These are phyloP conservation scores for Plebejus argus DNA, from an alignment of 2,888 invertebrate species.

Conservation along the genomic window DNA sequence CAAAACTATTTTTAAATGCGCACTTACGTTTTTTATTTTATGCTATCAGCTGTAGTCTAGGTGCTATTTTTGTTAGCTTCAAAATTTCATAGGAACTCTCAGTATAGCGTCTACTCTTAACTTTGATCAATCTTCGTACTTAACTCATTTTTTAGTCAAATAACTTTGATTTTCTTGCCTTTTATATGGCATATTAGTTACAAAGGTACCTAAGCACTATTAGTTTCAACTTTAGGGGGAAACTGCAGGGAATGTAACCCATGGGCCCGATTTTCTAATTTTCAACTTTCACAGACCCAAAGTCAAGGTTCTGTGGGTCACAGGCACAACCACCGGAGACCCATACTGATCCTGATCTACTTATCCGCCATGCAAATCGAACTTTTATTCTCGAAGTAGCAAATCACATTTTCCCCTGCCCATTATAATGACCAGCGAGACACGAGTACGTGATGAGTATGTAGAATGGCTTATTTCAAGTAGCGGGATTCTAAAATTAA, in stretches of 20 bases:
- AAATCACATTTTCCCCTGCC: conserved; percentile 36
- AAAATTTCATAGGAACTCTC: no score
- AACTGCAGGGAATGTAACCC: not conserved
- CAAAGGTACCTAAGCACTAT: no score
- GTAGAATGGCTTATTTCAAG: not conserved
- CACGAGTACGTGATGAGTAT: conserved; percentile 23
- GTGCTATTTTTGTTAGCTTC: no score
- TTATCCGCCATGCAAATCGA: conserved; percentile 45
- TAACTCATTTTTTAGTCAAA: no score
- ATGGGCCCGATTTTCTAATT: conserved; percentile 20
- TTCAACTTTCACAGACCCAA: conserved; percentile 64
- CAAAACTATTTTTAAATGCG: no score
- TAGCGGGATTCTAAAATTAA: conserved; percentile 25
- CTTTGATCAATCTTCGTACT: no score
- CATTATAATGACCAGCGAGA: conserved; percentile 14
- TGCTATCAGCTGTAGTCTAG: no score
- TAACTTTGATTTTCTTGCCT: no score
- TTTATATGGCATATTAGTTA: no score
- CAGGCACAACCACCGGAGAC: conserved; percentile 58
- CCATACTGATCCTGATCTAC: conserved; percentile 59
- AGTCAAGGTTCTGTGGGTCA: conserved; percentile 73
- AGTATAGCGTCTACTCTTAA: no score
- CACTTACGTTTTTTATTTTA: no score
- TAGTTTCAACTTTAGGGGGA: not conserved
- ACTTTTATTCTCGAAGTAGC: conserved; percentile 44